These are phyloP conservation scores for Dermolepida albohirtum DNA, from an alignment of 2,888 invertebrate species.

Conservation along the genomic window DNA sequence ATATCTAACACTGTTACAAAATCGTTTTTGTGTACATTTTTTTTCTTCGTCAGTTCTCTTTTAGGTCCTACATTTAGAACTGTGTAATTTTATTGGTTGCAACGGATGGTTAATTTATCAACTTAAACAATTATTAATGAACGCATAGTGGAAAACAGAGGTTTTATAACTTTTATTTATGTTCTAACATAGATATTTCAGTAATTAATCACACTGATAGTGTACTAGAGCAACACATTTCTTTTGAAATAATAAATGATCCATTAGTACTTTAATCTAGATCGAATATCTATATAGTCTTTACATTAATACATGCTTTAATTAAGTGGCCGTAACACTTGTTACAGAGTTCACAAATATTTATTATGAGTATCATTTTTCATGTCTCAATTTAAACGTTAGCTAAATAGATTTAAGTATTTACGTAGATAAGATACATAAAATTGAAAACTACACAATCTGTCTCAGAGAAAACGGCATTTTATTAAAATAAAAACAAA, in stretches of 20 bases:
- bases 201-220: slow-evolving; percentile 21
- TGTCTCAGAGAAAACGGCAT: too few species aligned
- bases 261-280: neutral
- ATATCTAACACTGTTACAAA: slow-evolving; percentile 24
- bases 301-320: slow-evolving; percentile 2
- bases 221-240: neutral
- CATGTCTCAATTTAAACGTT: too few species aligned
- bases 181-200: slow-evolving; percentile 3
- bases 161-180: slow-evolving; percentile 24
- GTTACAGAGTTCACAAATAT: slow-evolving; percentile 14
- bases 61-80: neutral
- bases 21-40: slow-evolving; percentile 10
- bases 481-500: too few species aligned
- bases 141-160: slow-evolving; percentile 7
- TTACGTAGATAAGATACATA: too few species aligned
- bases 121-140: slow-evolving; percentile 33
- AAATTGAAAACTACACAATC: too few species aligned
- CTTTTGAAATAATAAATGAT: slow-evolving; percentile 19
- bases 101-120: slow-evolving; percentile 14
- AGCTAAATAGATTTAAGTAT: too few species aligned
- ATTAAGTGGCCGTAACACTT: neutral
- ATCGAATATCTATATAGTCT: slow-evolving; percentile 10
- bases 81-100: slow-evolving; percentile 12
- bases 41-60: slow-evolving; percentile 10
- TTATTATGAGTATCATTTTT: slow-evolving; percentile 10